Percentiles rank a stretch among this genome's conserved stretches.
Conservation (phyloP, 2,113 vertebrate genomes). For the Psilopogon haemacephalus region DNA sequence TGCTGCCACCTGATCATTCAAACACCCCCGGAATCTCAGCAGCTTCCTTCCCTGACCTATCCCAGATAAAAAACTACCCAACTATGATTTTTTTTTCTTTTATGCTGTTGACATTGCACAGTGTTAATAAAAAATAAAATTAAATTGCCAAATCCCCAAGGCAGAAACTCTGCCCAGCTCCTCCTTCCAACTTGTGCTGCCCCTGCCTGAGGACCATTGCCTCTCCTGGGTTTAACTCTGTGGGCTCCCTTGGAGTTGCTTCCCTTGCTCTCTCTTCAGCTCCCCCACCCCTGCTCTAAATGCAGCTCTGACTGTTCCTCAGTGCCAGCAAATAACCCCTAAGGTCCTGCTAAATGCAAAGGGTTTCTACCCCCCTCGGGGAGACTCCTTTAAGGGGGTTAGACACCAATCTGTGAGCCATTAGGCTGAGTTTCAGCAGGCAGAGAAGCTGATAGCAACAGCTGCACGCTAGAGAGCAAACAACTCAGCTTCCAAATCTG, state of each 20-base stretch:
- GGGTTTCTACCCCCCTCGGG: rapidly evolving
- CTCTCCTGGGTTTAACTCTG: background rate
- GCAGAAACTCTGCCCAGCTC: background rate
- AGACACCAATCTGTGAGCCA: background rate
- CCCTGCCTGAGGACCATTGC: background rate
- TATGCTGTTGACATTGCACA: background rate
- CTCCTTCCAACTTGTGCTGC: rapidly evolving
- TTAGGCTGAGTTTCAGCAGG: background rate
- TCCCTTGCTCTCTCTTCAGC: background rate
- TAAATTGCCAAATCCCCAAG: background rate
- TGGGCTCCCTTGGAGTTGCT: rapidly evolving
- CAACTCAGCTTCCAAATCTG: background rate
- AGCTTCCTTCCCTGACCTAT: background rate
- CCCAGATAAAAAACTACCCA: background rate
- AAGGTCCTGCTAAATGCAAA: background rate
- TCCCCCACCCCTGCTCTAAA: background rate
- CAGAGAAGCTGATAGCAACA: background rate
- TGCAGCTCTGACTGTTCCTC: background rate
- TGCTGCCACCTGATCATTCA: background rate
- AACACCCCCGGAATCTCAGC: background rate
- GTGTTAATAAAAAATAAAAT: background rate
- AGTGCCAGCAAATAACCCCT: background rate
- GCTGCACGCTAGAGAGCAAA: background rate
- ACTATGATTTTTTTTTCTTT: background rate
- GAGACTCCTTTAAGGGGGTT: background rate